Conservation (phyloP, 1,140 invertebrate species). For the Prorops nasuta region DNA sequence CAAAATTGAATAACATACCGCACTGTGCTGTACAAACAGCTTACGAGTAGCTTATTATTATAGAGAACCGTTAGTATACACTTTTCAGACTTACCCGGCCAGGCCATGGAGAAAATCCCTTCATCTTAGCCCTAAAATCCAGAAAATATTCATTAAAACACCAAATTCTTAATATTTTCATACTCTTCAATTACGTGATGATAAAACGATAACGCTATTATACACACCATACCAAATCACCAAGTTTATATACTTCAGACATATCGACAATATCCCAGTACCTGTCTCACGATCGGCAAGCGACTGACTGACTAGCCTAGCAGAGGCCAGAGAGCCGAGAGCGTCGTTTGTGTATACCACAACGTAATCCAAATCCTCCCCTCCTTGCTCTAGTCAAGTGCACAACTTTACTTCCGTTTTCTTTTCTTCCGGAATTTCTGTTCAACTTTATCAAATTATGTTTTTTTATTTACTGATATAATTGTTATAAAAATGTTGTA, state of each 20-base stretch:
- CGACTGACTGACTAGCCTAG: slow-evolving; percentile 42
- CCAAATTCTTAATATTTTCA: background rate
- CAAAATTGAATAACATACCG: no score
- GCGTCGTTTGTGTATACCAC: slow-evolving; percentile 44
- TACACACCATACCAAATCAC: slow-evolving; percentile 75
- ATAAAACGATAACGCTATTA: no score
- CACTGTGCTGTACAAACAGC: no score
- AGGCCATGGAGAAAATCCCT: slow-evolving; percentile 91
- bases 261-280: slow-evolving; percentile 37
- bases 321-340: slow-evolving; percentile 6
- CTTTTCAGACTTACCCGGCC: slow-evolving; percentile 89
- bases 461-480: background rate
- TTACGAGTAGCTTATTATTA: no score
- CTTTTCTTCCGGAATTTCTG: background rate
- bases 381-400: slow-evolving; percentile 18
- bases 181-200: slow-evolving; percentile 10
- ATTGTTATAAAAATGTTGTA: background rate
- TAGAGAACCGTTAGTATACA: slow-evolving; percentile 29
- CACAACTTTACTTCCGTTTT: slow-evolving; percentile 1
- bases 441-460: background rate
- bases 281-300: slow-evolving; percentile 41
- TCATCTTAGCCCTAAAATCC: slow-evolving; percentile 91
- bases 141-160: slow-evolving; percentile 22
- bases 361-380: slow-evolving; percentile 32
- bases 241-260: slow-evolving; percentile 67